These are phyloP conservation scores for Carduelis carduelis DNA, from an alignment of 2,797 vertebrate genomes.

Conservation along the genomic window DNA sequence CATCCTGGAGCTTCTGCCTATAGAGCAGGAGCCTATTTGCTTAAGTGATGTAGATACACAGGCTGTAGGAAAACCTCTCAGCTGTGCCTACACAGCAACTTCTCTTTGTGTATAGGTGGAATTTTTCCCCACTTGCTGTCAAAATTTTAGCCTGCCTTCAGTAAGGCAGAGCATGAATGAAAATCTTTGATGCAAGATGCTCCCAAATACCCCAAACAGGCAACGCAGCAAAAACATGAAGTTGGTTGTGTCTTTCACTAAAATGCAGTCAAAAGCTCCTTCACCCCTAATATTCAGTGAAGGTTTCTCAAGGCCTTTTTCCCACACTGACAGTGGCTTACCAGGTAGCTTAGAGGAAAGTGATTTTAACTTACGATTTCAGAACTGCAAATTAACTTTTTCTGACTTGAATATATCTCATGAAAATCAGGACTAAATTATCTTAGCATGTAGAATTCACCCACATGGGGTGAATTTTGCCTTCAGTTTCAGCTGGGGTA, in stretches of 20 bases:
- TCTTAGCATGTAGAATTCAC: not conserved
- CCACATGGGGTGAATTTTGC: not conserved
- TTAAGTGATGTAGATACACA: not conserved
- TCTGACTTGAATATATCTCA: not conserved
- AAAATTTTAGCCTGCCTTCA: not conserved
- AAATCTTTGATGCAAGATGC: not conserved
- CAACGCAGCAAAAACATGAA: not conserved
- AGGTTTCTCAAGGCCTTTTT: not conserved
- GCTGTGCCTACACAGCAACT: not conserved
- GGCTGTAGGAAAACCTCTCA: not conserved
- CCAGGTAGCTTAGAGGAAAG: not conserved
- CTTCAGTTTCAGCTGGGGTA: not conserved
- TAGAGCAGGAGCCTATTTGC: not conserved
- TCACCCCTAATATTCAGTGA: not conserved
- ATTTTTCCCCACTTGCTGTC: not conserved
- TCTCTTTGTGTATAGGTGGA: not conserved
- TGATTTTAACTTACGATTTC: not conserved
- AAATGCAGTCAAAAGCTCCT: not conserved
- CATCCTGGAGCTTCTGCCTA: not conserved
- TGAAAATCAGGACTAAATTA: not conserved
- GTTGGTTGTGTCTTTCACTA: not conserved
- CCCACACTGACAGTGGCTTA: not conserved
- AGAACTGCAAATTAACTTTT: not conserved
- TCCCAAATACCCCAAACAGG: not conserved
- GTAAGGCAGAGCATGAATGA: not conserved